Base-by-base conservation (phyloP, 2,888 invertebrate species). In the Tupiocoris notatus region DNA sequence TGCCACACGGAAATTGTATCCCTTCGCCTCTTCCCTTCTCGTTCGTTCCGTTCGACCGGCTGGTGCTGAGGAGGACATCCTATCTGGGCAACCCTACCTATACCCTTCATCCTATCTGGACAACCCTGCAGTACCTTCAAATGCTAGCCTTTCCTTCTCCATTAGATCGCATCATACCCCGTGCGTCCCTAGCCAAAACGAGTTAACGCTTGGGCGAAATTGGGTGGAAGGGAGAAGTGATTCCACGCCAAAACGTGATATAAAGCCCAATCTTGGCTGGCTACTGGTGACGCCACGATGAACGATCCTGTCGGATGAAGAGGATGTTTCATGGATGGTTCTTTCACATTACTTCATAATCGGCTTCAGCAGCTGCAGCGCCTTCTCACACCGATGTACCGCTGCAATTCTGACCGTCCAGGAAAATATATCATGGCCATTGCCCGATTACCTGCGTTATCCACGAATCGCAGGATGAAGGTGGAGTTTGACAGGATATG, bases 1-100 rank as follows among this genome's bases (percentile, higher is more conserved):
- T 74, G 76, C 59, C 78, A 63, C 77, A 74, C 76, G 76, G 76
- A 76, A 78, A 76, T 79, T 78, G 76, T 75, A 25, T 65, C 63
- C 66, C 75, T 62, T 23, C 22, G 25, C 66, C 23, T 39, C 67
- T 39, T 64, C 68, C 39, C 39, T 39, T 12, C 39, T 12, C 12
- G 39, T 39, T 12, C 39, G 6, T 7, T 39, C 39, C 39, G 39
- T 7, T 54, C 7, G n/a, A 3, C 59, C 59, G 3, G 6, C n/a
- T 20, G 59, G 17, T 39, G 12, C 39, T 12, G 39, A 7, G 39
- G 39, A 39, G 39, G 12, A 39, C 39, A 12, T 12, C 39, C 39
- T 39, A 39, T 39, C 39, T 39, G 39, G 39, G 39, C 39, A 3
- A 39, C 39, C 39, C 39, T 39, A 39, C 39, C 39, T 12, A 12